Evolutionary conservation across 2,888 invertebrate species (phyloP).

Genomic region (Allolobophora icterica): DNA sequence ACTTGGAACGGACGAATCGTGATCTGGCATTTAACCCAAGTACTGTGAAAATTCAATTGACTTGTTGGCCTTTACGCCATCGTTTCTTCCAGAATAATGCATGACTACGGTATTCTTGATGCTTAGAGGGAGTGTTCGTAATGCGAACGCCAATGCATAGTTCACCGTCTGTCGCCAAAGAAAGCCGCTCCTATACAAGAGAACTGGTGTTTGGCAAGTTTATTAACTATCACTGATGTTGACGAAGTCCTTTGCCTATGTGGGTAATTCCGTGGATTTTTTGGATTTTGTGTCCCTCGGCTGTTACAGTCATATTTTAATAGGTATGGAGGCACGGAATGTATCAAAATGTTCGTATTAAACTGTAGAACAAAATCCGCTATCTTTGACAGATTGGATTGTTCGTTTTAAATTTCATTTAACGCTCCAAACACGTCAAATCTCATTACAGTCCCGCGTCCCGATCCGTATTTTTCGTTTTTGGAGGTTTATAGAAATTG

Average conservation of each 20-base stretch:
- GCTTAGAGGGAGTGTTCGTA: not conserved
- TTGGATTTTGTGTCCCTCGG: too few species aligned
- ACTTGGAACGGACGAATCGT: not conserved
- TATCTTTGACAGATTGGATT: too few species aligned
- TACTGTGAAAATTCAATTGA: not conserved
- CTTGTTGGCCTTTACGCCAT: not conserved
- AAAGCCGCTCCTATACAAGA: not conserved
- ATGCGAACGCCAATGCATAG: not conserved
- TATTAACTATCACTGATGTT: slow-evolving; percentile 1
- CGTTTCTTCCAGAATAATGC: not conserved
- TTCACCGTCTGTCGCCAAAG: not conserved
- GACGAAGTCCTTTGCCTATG: not conserved
- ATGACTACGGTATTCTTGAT: not conserved
- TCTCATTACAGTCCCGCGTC: too few species aligned
- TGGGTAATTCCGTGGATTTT: too few species aligned
- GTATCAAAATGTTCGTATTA: too few species aligned
- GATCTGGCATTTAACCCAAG: not conserved
- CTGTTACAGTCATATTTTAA: too few species aligned
- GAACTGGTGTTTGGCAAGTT: not conserved
- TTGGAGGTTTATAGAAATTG: too few species aligned
- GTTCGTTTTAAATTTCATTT: too few species aligned
- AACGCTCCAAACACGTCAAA: too few species aligned
- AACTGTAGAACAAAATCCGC: too few species aligned
- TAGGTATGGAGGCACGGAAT: too few species aligned
- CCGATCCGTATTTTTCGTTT: too few species aligned